Percentiles rank a stretch among this genome's conserved stretches.
These are phyloP conservation scores for Chloroclysta siterata DNA, from an alignment of 2,888 invertebrate species.

Conservation along the genomic window DNA sequence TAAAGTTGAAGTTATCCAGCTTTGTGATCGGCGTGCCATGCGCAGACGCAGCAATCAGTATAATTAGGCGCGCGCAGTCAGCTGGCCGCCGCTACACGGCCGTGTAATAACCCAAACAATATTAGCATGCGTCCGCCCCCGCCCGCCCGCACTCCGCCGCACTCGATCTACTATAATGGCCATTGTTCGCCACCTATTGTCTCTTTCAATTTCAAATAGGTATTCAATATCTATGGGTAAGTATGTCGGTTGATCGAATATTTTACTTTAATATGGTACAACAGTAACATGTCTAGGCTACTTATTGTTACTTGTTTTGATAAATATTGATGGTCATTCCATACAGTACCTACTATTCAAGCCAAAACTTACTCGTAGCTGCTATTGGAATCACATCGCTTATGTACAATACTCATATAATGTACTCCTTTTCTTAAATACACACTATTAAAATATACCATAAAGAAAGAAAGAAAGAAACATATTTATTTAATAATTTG, in stretches of 20 bases:
- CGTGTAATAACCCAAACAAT: constrained; percentile 19
- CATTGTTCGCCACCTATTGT: constrained; percentile 23
- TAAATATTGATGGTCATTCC: no score
- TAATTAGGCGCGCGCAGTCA: constrained; percentile 26
- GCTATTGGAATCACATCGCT: no score
- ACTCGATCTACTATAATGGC: constrained; percentile 12
- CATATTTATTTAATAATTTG: no score
- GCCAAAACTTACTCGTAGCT: no score
- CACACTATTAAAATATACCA: no score
- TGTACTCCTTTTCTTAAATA: no score
- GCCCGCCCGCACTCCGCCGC: not conserved
- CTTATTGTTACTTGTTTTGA: no score
- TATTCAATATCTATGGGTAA: constrained; percentile 18
- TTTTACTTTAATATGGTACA: not conserved
- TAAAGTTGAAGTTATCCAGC: constrained; percentile 5
- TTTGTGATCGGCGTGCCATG: not conserved
- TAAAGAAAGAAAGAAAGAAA: no score
- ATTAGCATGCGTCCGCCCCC: constrained; percentile 26
- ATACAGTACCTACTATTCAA: no score
- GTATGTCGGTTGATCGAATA: no score
- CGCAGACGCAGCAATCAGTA: constrained; percentile 28
- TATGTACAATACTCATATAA: no score
- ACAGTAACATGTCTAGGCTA: no score
- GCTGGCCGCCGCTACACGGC: constrained; percentile 16
- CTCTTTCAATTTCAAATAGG: constrained; percentile 24